Evolutionary conservation across 2,113 vertebrate genomes (phyloP).

Genomic region (Petromus typicus): DNA sequence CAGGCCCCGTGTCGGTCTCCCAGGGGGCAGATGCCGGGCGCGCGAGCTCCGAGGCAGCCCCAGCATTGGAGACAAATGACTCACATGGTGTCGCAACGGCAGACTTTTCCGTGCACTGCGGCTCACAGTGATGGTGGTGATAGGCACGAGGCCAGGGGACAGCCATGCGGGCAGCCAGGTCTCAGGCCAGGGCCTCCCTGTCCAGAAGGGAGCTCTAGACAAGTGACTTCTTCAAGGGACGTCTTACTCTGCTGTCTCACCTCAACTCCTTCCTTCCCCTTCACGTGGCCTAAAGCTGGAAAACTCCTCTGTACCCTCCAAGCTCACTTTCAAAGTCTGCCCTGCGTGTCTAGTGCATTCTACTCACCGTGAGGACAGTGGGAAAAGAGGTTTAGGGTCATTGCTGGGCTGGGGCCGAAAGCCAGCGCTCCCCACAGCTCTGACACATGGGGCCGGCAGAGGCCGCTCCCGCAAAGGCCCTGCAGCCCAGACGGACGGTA

Average conservation of each 20-base stretch:
- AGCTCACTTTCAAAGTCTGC: not conserved
- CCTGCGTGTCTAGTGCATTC: not conserved
- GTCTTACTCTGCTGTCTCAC: not conserved
- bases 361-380: not conserved
- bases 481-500: not conserved
- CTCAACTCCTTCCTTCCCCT: not conserved
- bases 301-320: not conserved
- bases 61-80: conserved; percentile 36
- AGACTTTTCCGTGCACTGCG: conserved; percentile 65
- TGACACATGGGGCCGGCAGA: too few relatives aligned
- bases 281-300: not conserved
- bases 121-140: not conserved
- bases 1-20: not conserved
- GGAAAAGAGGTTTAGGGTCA: not conserved
- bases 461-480: not conserved
- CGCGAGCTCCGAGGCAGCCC: not conserved
- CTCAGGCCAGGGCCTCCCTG: not conserved
- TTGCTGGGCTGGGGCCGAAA: not conserved
- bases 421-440: not conserved
- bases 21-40: not conserved
- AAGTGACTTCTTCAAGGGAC: not conserved
- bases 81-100: not conserved
- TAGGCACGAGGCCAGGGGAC: not conserved
- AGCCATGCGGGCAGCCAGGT: not conserved
- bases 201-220: not conserved